Conservation (phyloP, 1,140 invertebrate species). For the Neuroterus valhalla region DNA sequence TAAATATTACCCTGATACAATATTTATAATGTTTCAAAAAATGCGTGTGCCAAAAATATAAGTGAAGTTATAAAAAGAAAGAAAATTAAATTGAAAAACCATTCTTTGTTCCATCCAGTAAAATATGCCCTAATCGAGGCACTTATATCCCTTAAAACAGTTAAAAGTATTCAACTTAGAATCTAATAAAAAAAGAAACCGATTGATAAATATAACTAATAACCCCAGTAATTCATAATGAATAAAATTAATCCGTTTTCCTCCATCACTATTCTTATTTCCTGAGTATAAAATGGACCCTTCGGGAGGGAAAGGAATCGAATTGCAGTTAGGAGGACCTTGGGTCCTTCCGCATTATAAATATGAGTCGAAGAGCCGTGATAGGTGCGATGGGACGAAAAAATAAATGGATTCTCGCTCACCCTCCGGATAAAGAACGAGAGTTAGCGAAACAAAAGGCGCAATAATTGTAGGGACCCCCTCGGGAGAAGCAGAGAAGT, state of each 20-base stretch:
- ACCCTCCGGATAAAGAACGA: conserved; percentile 37
- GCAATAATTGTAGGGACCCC: conserved; percentile 69
- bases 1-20: too few relatives aligned
- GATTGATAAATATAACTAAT: too few relatives aligned
- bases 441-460: conserved; percentile 68
- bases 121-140: too few relatives aligned
- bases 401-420: conserved; percentile 56
- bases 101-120: too few relatives aligned
- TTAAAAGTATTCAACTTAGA: too few relatives aligned
- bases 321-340: conserved; percentile 21
- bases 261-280: neutral
- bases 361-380: conserved; percentile 44
- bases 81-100: too few relatives aligned
- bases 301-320: neutral
- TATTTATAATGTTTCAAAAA: too few relatives aligned
- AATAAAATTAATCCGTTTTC: neutral
- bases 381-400: conserved; percentile 51
- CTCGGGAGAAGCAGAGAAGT: conserved; percentile 52
- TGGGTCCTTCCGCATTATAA: conserved; percentile 32
- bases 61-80: too few relatives aligned
- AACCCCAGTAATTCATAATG: too few relatives aligned
- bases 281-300: conserved; percentile 14
- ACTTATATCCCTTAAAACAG: too few relatives aligned
- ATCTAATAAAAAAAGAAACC: too few relatives aligned
- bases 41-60: too few relatives aligned